A percentile compares a stretch with the other conserved stretches of the same genome.
Conservation (phyloP, 2,888 invertebrate genomes). For the Sminthurides aquaticus region DNA sequence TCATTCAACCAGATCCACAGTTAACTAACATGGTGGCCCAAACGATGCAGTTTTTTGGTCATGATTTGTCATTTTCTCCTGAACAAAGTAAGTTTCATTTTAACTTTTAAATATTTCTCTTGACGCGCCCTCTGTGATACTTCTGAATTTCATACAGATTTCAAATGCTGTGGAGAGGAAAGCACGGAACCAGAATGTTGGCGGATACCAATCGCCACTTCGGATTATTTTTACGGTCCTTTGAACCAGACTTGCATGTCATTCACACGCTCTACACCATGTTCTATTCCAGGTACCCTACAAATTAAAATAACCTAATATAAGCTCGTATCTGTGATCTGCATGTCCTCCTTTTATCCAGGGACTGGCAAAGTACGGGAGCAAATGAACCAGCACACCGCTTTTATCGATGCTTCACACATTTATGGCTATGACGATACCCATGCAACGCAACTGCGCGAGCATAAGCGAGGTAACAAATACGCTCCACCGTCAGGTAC, state of each 20-base stretch:
- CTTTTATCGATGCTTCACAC: conserved; percentile 36
- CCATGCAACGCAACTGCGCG: neutral
- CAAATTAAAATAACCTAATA: neutral
- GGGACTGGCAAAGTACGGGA: conserved; percentile 32
- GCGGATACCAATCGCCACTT: neutral
- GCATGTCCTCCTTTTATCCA: too few relatives aligned
- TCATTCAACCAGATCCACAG: neutral
- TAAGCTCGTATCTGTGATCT: too few relatives aligned
- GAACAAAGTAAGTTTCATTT: neutral
- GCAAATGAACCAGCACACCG: conserved; percentile 39
- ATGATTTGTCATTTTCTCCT: conserved; percentile 1
- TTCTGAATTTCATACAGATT: neutral
- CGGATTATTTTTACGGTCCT: conserved; percentile 32
- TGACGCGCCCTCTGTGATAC: neutral
- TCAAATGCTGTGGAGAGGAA: neutral
- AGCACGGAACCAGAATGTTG: conserved; percentile 24
- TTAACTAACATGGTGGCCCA: neutral
- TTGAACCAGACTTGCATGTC: conserved; percentile 31
- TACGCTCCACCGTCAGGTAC: too few relatives aligned
- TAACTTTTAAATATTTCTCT: too few relatives aligned
- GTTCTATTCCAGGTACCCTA: conserved; percentile 37
- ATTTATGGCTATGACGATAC: conserved; percentile 23
- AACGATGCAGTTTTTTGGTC: neutral
- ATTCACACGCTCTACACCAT: conserved; percentile 40
- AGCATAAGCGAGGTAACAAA: neutral